Base-by-base conservation (phyloP, 2,888 invertebrate species). In the Agrochola circellaris region DNA sequence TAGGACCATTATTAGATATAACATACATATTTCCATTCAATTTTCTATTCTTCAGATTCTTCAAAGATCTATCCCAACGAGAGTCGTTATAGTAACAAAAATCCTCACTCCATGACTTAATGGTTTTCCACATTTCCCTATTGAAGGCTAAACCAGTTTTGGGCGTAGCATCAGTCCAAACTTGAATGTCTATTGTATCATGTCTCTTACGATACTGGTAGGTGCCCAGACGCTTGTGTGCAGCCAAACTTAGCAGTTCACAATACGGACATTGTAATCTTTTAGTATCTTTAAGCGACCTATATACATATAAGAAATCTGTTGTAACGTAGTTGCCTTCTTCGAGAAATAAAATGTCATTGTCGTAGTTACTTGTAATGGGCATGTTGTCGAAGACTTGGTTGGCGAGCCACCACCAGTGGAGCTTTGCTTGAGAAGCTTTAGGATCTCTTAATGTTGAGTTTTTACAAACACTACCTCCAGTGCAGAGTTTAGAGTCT, bases 361-460 rank as follows among this genome's bases (percentile, higher is more conserved):
- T 68, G 9, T 90, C 9, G 67, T 89, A 74, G 73, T 89, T 73
- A 38, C 84, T 69, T n/a, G 73, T 77, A 2, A 79, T 78, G 13
- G 82, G 73, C 34, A 93, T 74, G 58, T 88, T 74, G 48, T 92
- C 90, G 71, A 93, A 93, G 0, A 93, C 86, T 48, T 88, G 87
- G 70, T 89, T 91, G 5, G 83, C 78, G 70, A 90, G 91, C 94
- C 91, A 93, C 94, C 92, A 94, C 93, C 91, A 93, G 51, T 90
- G 91, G 30, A 90, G 90, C 76, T 93, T 93, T 20, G 82, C 77
- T 77, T 93, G 93, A 5, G 86, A 84, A 1, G 87, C 73, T 0
- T 48, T 66, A 23, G 83, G 68, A 54, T 88, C 76, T 75, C 92
- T 87, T 69, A 78, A 60, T 15, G 73, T 75, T 8, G 84, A 73